Evolutionary conservation across 2,113 vertebrate species (phyloP), one percentile per base, ranked within the genome.

Genomic region (Percopsis transmontana): DNA sequence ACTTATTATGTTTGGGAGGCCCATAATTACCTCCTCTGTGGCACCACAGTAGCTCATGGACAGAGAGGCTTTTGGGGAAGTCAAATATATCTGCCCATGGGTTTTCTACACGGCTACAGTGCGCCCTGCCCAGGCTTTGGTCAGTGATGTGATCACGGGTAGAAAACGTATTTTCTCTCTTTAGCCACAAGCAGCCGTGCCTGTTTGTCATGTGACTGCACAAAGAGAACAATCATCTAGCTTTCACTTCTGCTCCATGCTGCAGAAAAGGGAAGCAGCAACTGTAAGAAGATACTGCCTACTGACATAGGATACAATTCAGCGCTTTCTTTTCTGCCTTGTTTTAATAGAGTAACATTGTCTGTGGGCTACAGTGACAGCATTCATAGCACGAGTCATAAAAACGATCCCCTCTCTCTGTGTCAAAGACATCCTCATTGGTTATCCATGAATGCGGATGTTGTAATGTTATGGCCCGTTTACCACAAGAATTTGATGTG

Each of bases 181-280:
- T 72, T 45, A 39, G 53, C 73, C 58, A 19, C n/a, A 52, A 48
- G n/a, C 63, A 62, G 71, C 74, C 56, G 63, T 56, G 47, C 50
- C 68, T 56, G 56, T 48, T 53, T 66, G 75, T 75, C 86, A 81
- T 84, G 79, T 86, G 80, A 87, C 80, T 74, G 41, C 76, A 81
- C 73, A 88, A 78, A 82, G 80, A 76, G 58, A 64, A 61, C 72
- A 74, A 79, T 81, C 72, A 63, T 68, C 38, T 70, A 72, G 62
- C 84, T 91, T 92, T 93, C 90, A 87, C 90, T 92, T 93, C 91
- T 91, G 76, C 86, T 40, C 67, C 45, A 68, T 68, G 51, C 79
- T 51, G 47, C 40, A 76, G 50, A 86, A 91, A 87, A 65, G 72
- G 82, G 89, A 89, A 91, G 82, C n/a, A 54, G 50, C 72, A 77